Base-by-base conservation (phyloP, 2,113 vertebrate species). In the Silurus meridionalis region DNA sequence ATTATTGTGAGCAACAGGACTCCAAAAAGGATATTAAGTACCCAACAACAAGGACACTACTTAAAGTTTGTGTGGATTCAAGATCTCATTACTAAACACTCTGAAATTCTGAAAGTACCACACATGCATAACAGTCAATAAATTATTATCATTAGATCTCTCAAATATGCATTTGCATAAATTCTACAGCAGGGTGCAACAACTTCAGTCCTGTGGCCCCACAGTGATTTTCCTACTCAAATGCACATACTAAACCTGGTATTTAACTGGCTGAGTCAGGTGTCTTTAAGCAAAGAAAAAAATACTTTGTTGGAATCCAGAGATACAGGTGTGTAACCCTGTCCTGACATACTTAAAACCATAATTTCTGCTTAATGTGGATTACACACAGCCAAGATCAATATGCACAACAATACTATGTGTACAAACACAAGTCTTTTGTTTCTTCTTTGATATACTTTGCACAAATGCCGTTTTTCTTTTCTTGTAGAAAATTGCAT, bases 11-110 rank as follows among this genome's bases (percentile, higher is more conserved):
- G 17, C 7, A 48, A 48, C 8, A 72, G 46, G 37, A 48, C 37
- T 72, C 37, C 48, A 72, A 72, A 9, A 37, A 72, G 3, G 69
- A 46, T 72, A 72, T 88, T 86, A 86, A 83, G 81, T 57, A 58
- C 48, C 69, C 13, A 23, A 75, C 58, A 46, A 80, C 74, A 86
- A 50, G 80, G 66, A 72, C 80, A 64, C 55, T 25, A 80, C 81
- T 55, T 28, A 74, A 72, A 75, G 53, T 64, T 14, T 80, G n/a
- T 53, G 21, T 67, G 37, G 81, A 28, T 8, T 60, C 79, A 67
- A 80, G 25, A 60, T 66, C 72, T 63, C 23, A 58, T 80, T 84
- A 67, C 28, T 72, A 69, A 61, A 57, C 58, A 50, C 60, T 25
- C 4, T 55, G 14, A 50, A 67, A 83, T 55, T 46, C 48, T 82